phyloP scores from a whole-genome alignment of 2,113 vertebrate species.

The Talpa occidentalis region DNA sequence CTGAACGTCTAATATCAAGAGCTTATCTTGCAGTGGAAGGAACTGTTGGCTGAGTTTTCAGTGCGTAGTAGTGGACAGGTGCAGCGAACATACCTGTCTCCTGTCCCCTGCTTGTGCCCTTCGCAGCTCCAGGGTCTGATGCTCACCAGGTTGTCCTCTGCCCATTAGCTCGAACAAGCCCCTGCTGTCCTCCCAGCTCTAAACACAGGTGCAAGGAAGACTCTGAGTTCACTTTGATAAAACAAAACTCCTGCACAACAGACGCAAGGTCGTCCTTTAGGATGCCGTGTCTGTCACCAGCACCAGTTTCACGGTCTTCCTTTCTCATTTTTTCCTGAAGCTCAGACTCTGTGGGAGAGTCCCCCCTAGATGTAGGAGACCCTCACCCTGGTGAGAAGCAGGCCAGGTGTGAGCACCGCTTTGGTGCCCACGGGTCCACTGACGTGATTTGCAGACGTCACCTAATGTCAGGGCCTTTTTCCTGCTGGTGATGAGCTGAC shows the following conservation, averaged over 20 bases:
- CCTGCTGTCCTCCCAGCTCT: background rate
- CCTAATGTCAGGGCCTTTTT: fast-evolving
- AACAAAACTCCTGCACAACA: background rate
- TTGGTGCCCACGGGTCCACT: too few species aligned
- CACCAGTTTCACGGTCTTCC: too few species aligned
- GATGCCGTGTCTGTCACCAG: too few species aligned
- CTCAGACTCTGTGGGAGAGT: too few species aligned
- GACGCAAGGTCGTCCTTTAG: background rate
- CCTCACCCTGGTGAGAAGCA: too few species aligned
- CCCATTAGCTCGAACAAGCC: background rate
- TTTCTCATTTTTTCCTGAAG: too few species aligned
- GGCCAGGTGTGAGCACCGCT: too few species aligned
- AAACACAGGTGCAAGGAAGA: background rate
- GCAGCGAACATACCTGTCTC: background rate
- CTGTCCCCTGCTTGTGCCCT: background rate
- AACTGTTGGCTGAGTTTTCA: background rate
- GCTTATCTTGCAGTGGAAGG: too few species aligned
- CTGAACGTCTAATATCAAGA: background rate
- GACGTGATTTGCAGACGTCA: too few species aligned
- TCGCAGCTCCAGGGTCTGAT: background rate
- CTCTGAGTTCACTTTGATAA: too few species aligned
- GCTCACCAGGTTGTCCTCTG: too few species aligned
- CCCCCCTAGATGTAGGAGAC: background rate
- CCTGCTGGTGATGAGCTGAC: background rate
- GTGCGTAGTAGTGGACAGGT: background rate